These are phyloP conservation scores for Azorinus chamasolen DNA, from an alignment of 2,888 invertebrate species.

Conservation along the genomic window DNA sequence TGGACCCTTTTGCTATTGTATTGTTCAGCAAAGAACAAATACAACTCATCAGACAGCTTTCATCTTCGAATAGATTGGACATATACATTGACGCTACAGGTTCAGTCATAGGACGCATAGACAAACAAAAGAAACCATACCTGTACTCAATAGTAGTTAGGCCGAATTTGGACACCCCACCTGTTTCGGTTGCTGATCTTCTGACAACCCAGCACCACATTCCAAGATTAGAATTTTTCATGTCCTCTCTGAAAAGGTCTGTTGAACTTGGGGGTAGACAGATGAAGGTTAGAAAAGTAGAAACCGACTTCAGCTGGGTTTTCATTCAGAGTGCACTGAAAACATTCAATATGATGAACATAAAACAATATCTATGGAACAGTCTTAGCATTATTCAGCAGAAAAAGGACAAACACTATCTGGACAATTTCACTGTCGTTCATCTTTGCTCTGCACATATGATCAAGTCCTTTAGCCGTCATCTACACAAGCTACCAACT, in stretches of 20 bases:
- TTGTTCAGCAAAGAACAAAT: conserved; percentile 3
- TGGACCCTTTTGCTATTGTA: background rate
- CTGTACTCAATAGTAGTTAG: background rate
- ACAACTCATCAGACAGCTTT: background rate
- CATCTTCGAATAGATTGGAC: background rate
- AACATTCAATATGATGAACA: conserved; percentile 13
- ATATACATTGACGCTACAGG: conserved; percentile 7
- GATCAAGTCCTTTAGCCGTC: conserved; percentile 20
- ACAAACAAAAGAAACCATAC: conserved; percentile 3
- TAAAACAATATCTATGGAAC: conserved; percentile 16
- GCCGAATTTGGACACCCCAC: background rate
- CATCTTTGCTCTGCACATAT: conserved; percentile 24
- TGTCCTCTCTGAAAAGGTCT: background rate
- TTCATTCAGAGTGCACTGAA: conserved; percentile 14
- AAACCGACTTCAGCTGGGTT: conserved; percentile 15
- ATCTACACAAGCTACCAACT: too few species aligned
- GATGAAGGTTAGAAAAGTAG: conserved; percentile 5
- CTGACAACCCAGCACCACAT: conserved; percentile 9
- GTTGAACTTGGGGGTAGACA: background rate
- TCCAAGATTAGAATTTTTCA: conserved; percentile 1
- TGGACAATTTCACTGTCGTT: conserved; percentile 6
- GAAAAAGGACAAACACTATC: background rate
- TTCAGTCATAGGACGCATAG: background rate
- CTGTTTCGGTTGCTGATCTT: background rate
- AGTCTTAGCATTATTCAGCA: too few species aligned